These are phyloP conservation scores for Phasia obesa DNA, from an alignment of 2,888 invertebrate genomes.

Conservation along the genomic window DNA sequence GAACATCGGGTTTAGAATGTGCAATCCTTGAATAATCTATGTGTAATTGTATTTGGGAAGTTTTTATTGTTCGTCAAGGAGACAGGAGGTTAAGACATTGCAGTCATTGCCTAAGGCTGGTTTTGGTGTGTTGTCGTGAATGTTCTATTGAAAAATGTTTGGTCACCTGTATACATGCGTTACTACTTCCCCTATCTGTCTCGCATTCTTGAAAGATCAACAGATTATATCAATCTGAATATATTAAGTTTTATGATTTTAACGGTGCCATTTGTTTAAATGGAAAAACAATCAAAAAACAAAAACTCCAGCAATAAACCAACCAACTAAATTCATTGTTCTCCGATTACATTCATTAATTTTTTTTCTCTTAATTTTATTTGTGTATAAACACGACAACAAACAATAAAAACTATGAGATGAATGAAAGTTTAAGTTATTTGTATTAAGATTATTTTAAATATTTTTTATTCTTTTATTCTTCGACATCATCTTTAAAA, in stretches of 20 bases:
- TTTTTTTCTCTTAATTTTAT: conserved; percentile 13
- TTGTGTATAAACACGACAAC: conserved; percentile 27
- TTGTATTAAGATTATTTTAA: conserved; percentile 29
- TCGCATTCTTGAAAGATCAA: conserved; percentile 26
- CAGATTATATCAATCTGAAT: conserved; percentile 52
- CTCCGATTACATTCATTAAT: conserved; percentile 52
- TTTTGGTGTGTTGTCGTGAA: too few relatives aligned
- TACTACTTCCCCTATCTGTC: background rate
- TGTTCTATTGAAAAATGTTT: too few relatives aligned
- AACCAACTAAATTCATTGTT: conserved; percentile 34
- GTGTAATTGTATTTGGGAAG: too few relatives aligned
- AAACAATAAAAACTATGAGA: conserved; percentile 8
- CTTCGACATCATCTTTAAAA: conserved; percentile 47
- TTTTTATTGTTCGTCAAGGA: too few relatives aligned
- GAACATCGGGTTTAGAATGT: too few relatives aligned
- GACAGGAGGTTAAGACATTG: too few relatives aligned
- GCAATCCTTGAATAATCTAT: too few relatives aligned
- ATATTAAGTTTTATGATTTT: conserved; percentile 68
- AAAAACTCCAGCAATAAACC: conserved; percentile 4
- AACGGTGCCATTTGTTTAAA: conserved; percentile 69
- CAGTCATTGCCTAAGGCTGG: too few relatives aligned
- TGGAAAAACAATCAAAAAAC: background rate
- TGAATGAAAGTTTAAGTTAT: conserved; percentile 30
- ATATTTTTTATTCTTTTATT: conserved; percentile 11
- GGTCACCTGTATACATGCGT: conserved; percentile 6